Evolutionary conservation across 1,140 invertebrate genomes (phyloP).

Genomic region (Drosophila ambigua): DNA sequence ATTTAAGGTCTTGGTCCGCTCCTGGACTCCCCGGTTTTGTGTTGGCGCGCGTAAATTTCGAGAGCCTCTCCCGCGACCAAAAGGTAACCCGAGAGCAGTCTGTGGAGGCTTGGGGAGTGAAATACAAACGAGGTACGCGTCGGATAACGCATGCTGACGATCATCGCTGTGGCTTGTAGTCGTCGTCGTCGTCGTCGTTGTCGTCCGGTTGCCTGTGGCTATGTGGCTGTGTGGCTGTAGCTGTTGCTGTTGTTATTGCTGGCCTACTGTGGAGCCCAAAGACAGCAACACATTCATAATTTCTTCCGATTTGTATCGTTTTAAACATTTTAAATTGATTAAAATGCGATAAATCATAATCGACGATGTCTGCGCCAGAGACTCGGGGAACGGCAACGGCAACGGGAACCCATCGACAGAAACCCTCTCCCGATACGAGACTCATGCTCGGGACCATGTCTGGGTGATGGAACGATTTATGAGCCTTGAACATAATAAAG

Average conservation of each 20-base stretch:
- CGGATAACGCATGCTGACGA: slow-evolving; percentile 69
- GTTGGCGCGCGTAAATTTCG: slow-evolving; percentile 64
- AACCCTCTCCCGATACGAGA: not conserved
- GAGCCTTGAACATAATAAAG: slow-evolving; percentile 82
- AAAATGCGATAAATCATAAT: slow-evolving; percentile 84
- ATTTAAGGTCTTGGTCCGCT: slow-evolving; percentile 1
- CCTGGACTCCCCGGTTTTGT: slow-evolving; percentile 28
- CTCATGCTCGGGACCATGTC: slow-evolving; percentile 24
- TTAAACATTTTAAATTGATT: slow-evolving; percentile 83
- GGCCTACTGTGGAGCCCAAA: slow-evolving; percentile 79
- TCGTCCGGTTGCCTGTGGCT: slow-evolving; percentile 9
- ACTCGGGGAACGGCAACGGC: not conserved
- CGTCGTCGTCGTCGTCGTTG: slow-evolving; percentile 36
- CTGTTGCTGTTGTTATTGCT: slow-evolving; percentile 47
- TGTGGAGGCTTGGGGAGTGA: slow-evolving; percentile 54
- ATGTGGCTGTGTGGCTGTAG: slow-evolving; percentile 16
- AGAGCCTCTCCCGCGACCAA: slow-evolving; percentile 33
- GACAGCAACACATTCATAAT: slow-evolving; percentile 83
- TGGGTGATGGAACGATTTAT: slow-evolving; percentile 83
- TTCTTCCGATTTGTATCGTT: slow-evolving; percentile 82
- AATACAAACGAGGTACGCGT: slow-evolving; percentile 78
- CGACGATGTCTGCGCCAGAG: slow-evolving; percentile 47
- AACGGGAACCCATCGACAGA: slow-evolving; percentile 11
- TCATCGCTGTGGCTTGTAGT: slow-evolving; percentile 37
- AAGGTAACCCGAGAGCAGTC: slow-evolving; percentile 61